Evolutionary conservation across 2,888 invertebrate genomes (phyloP), one percentile per base, ranked within the genome.

Genomic region (Chrysomela aeneicollis): DNA sequence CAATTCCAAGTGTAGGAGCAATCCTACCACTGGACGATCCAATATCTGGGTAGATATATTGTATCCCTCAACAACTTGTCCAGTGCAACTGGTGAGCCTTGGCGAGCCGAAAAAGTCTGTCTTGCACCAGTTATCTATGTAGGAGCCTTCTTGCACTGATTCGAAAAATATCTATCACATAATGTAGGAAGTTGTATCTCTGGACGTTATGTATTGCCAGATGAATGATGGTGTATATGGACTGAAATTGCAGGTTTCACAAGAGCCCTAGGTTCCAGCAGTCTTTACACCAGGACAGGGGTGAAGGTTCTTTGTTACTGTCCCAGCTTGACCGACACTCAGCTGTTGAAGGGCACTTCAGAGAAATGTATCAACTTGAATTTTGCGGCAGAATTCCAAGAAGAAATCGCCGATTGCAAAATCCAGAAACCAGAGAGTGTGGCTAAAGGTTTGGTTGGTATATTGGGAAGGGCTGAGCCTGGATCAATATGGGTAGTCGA

Each of bases 291-390:
- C 10, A 49, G 49, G 21, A 21, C 21, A 19, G 22, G 86, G 0
- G 85, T 88, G 0, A 82, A 85, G 67, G 83, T 86, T 2, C 78
- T 87, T n/a, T 84, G 83, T 0, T 77, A 87, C 26, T 87, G 86
- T 70, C 86, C 86, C 1, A 86, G 87, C 8, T 83, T 85, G 50
- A 87, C 86, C 0, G 80, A 84, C 53, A 85, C 86, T 0, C 78
- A 71, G 9, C 59, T 85, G 64, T 70, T 83, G 57, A 71, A 73
- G 22, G 71, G 75, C 18, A 78, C 80, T 1, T 69, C 73, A 0
- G 66, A 63, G 8, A 73, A 75, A 46, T 65, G 77, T 1, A 77
- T 81, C 17, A 79, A 81, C 53, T 73, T 73, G 9, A 74, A 76
- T 55, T 81, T 80, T 61, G 73, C 73, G 0, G 69, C 63, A n/a